A percentile compares a stretch with the other conserved stretches of the same genome.
These are phyloP conservation scores for Borostomias antarcticus DNA, from an alignment of 2,797 vertebrate species.

Conservation along the genomic window DNA sequence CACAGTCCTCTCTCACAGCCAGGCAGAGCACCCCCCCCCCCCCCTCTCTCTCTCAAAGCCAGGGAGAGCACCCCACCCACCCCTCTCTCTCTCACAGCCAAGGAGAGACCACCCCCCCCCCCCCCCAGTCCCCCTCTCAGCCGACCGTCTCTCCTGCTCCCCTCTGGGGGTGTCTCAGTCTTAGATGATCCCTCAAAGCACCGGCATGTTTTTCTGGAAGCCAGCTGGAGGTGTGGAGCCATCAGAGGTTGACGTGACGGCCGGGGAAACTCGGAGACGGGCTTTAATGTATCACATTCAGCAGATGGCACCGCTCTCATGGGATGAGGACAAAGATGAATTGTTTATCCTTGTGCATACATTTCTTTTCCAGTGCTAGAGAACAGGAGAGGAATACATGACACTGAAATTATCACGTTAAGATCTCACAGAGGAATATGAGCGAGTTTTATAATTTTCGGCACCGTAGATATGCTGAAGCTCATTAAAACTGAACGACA, in stretches of 20 bases:
- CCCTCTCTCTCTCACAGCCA: too few relatives aligned
- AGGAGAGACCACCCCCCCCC: too few relatives aligned
- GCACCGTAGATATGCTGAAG: background rate
- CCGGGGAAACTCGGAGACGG: background rate
- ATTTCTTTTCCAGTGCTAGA: background rate
- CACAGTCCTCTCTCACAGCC: too few relatives aligned
- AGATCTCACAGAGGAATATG: background rate
- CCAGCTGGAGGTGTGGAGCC: too few relatives aligned
- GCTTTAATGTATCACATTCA: background rate
- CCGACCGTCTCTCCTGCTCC: background rate
- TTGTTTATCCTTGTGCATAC: background rate
- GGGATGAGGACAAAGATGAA: background rate
- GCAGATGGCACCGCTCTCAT: background rate
- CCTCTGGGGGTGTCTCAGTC: background rate
- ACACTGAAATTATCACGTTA: background rate
- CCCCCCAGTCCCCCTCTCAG: too few relatives aligned
- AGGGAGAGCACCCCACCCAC: too few relatives aligned
- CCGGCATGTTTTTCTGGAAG: background rate
- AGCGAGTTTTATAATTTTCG: background rate
- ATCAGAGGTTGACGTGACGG: background rate
- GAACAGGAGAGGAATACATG: background rate
- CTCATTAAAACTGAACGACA: background rate
- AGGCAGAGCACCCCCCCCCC: background rate
- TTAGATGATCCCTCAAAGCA: background rate
- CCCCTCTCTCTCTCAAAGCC: background rate